phyloP scores from a whole-genome alignment of 2,888 invertebrate species.

The Clusia tigrina region DNA sequence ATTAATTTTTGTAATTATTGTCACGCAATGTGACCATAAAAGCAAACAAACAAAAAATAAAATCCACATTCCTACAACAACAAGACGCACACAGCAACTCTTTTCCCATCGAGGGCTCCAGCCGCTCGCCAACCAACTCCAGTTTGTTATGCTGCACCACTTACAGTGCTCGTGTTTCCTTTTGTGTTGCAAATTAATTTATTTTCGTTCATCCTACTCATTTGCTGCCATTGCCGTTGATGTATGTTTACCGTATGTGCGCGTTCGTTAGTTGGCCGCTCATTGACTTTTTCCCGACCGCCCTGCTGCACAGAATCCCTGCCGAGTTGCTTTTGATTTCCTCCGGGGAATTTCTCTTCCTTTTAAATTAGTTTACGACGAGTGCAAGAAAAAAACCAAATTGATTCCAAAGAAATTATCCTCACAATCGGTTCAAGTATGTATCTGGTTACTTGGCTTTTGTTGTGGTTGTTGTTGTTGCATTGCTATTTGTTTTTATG shows the following conservation, averaged over 20 bases:
- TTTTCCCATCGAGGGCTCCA: neutral
- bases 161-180: neutral
- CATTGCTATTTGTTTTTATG: neutral
- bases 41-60: conserved; percentile 20
- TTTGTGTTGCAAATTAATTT: conserved; percentile 12
- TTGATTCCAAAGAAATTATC: neutral
- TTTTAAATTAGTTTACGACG: neutral
- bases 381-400: neutral
- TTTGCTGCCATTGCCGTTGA: conserved; percentile 1
- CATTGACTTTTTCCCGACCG: neutral
- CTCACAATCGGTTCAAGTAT: conserved; percentile 8
- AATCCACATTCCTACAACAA: conserved; percentile 7
- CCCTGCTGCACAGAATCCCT: neutral
- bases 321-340: neutral
- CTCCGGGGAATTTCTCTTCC: conserved; percentile 1
- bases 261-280: neutral
- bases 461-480: neutral
- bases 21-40: conserved; percentile 62
- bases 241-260: neutral
- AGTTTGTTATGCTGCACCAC: neutral
- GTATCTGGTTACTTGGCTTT: neutral
- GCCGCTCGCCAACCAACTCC: neutral
- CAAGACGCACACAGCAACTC: neutral
- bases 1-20: conserved; percentile 62
- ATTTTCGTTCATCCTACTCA: neutral